phyloP scores from a whole-genome alignment of 92 coral and sea anemone genomes.

The Heteractis magnifica region DNA sequence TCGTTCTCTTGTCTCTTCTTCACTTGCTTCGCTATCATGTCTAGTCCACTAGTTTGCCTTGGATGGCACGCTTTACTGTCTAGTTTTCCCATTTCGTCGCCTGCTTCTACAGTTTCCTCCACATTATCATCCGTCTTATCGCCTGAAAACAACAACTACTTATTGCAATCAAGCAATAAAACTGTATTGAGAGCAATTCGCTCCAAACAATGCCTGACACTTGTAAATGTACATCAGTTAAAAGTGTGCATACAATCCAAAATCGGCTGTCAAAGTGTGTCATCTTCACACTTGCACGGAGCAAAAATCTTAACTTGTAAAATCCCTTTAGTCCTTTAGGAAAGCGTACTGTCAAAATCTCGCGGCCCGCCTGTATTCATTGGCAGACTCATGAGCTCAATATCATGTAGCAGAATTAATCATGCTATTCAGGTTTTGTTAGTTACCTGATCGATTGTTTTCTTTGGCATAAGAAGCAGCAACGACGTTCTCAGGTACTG shows the following conservation, averaged over 20 bases:
- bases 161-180: not conserved
- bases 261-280: too few relatives aligned
- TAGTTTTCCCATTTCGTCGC: not conserved
- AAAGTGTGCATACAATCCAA: too few relatives aligned
- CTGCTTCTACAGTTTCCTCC: not conserved
- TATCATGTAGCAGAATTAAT: not conserved
- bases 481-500: slow-evolving; percentile 41
- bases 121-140: not conserved
- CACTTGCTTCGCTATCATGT: slow-evolving; percentile 74
- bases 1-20: slow-evolving; percentile 62
- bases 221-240: too few relatives aligned
- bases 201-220: too few relatives aligned
- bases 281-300: too few relatives aligned
- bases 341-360: too few relatives aligned
- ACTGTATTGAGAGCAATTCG: too few relatives aligned
- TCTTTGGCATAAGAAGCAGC: not conserved
- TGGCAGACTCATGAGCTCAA: too few relatives aligned
- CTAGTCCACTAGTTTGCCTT: slow-evolving; percentile 59
- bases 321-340: too few relatives aligned
- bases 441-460: not conserved
- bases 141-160: not conserved
- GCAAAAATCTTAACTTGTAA: too few relatives aligned
- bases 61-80: slow-evolving; percentile 44
- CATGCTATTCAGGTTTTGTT: not conserved
- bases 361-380: too few relatives aligned